These are phyloP conservation scores for Drosophila meridionalis DNA, from an alignment of 2,888 invertebrate species.

Conservation along the genomic window DNA sequence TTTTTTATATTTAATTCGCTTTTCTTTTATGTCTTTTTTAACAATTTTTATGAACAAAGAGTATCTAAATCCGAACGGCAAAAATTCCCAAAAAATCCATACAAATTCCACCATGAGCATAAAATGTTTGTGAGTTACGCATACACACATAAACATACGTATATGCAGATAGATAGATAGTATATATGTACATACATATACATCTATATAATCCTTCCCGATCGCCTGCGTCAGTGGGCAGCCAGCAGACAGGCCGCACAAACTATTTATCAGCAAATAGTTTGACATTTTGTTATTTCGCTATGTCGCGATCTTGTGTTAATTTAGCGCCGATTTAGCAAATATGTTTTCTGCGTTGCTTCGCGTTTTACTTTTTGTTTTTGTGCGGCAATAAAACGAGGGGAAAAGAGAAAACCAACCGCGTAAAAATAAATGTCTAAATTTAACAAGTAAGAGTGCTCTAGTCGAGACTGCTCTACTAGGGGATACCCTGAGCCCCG, in stretches of 20 bases:
- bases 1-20: not conserved
- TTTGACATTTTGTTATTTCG: constrained; percentile 56
- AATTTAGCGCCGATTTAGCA: constrained; percentile 70
- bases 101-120: constrained; percentile 9
- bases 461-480: no score
- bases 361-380: constrained; percentile 28
- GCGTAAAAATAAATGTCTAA: constrained; percentile 57
- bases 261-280: constrained; percentile 54
- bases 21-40: not conserved
- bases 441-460: constrained; percentile 38
- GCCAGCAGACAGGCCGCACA: constrained; percentile 4
- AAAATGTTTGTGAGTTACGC: not conserved
- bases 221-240: constrained; percentile 33
- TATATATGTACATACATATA: not conserved
- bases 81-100: not conserved
- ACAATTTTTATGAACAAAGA: not conserved
- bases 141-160: not conserved
- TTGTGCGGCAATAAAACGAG: constrained; percentile 26
- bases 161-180: not conserved
- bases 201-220: constrained; percentile 23
- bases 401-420: constrained; percentile 9
- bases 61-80: not conserved
- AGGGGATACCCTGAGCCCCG: no score
- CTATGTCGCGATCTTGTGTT: constrained; percentile 55
- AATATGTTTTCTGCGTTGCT: constrained; percentile 56